Evolutionary conservation across 2,113 vertebrate species (phyloP).

Genomic region (Leptobrachium ailaonicum): DNA sequence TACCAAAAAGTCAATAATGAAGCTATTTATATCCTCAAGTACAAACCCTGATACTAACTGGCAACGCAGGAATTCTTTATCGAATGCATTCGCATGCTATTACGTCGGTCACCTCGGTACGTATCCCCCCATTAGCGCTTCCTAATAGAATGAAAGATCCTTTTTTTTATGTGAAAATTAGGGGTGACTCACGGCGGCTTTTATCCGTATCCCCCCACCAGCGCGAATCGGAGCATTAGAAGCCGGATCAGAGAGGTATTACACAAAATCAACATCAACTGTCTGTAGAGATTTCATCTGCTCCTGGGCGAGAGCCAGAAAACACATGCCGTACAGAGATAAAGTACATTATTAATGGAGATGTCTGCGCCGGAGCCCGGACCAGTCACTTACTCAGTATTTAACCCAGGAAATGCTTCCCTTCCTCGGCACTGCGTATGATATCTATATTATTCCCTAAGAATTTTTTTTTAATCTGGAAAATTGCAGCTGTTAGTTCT

Average conservation of each 20-base stretch:
- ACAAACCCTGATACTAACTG: too few species aligned
- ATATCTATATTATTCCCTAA: too few species aligned
- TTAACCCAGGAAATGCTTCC: too few species aligned
- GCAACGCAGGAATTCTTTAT: too few species aligned
- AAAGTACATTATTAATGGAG: conserved; percentile 37
- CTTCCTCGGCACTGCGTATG: too few species aligned
- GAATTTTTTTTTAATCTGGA: too few species aligned
- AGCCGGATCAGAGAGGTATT: conserved; percentile 28
- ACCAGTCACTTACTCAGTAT: background rate
- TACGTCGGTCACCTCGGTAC: too few species aligned
- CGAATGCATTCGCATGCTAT: too few species aligned
- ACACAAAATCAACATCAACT: conserved; percentile 7
- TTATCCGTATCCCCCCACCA: conserved; percentile 41
- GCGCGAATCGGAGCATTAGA: conserved; percentile 23
- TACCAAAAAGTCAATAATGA: too few species aligned
- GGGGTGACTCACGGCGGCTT: conserved; percentile 29
- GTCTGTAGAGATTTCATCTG: conserved; percentile 29
- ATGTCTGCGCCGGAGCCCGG: conserved; percentile 15
- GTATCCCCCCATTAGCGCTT: background rate
- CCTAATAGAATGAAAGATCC: background rate
- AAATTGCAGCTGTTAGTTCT: too few species aligned
- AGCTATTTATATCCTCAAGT: too few species aligned
- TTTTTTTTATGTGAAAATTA: conserved; percentile 29
- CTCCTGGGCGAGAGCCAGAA: conserved; percentile 2
- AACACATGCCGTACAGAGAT: conserved; percentile 21